phyloP scores from a whole-genome alignment of 2,797 vertebrate species.

The Taeniopygia guttata region DNA sequence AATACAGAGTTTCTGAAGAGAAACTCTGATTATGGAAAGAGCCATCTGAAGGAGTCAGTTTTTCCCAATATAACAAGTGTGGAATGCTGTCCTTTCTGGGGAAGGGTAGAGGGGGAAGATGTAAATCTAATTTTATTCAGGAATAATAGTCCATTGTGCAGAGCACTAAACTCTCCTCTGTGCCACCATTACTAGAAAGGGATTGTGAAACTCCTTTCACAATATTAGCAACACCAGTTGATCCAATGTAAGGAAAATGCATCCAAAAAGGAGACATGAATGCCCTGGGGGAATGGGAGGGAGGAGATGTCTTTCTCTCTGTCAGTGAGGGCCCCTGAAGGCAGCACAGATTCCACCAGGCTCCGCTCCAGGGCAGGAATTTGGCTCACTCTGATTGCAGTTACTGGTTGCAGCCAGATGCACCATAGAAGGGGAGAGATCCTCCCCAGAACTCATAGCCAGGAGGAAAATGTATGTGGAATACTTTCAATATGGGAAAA shows the following conservation, averaged over 20 bases:
- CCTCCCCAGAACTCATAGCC: background rate
- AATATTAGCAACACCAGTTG: background rate
- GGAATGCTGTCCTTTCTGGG: background rate
- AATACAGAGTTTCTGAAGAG: background rate
- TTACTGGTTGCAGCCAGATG: background rate
- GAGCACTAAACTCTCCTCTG: background rate
- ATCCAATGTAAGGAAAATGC: background rate
- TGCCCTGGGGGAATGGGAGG: background rate
- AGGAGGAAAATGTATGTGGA: background rate
- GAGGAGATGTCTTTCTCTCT: background rate
- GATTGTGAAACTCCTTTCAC: background rate
- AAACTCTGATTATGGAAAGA: background rate
- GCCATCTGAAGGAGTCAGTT: background rate
- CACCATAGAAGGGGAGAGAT: accelerated
- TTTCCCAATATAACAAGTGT: background rate
- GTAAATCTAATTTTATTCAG: background rate
- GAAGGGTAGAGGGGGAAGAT: background rate
- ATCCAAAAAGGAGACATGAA: background rate
- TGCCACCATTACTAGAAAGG: background rate
- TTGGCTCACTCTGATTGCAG: background rate
- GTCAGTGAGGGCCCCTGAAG: accelerated
- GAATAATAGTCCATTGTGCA: background rate
- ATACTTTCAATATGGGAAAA: background rate
- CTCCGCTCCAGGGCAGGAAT: background rate
- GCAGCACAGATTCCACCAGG: background rate